A percentile compares a stretch with the other conserved stretches of the same genome.
Evolutionary conservation across 2,888 invertebrate genomes (phyloP).

Genomic region (Aspidapion aeneum): DNA sequence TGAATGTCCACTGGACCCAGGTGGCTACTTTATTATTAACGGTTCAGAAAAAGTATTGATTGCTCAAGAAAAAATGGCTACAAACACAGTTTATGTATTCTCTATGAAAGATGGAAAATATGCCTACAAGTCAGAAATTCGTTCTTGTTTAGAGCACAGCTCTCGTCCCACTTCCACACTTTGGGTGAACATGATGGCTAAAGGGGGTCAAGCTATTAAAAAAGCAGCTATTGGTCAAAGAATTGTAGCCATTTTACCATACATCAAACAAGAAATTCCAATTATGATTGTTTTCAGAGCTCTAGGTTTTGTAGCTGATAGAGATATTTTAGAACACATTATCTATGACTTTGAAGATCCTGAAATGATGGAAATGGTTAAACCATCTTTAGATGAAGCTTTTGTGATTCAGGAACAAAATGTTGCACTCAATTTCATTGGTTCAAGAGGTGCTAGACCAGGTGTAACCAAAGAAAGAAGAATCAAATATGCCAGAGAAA

Average conservation of each 20-base stretch:
- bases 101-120: conserved; percentile 99
- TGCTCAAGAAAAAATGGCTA: conserved; percentile 99
- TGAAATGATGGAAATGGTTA: conserved; percentile 99
- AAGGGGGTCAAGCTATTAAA: conserved; percentile 97
- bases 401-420: conserved; percentile 71
- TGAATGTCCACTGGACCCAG: conserved; percentile 98
- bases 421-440: conserved; percentile 98
- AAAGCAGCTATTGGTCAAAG: conserved; percentile 98
- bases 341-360: conserved; percentile 99
- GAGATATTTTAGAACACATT: conserved; percentile 98
- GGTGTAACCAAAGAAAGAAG: conserved; percentile 99
- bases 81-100: conserved; percentile 99
- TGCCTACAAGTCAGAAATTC: conserved; percentile 97
- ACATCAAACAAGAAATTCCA: conserved; percentile 99
- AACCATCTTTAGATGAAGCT: conserved; percentile 25
- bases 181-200: conserved; percentile 99
- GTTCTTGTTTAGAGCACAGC: conserved; percentile 90
- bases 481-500: conserved; percentile 99
- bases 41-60: conserved; percentile 93
- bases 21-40: conserved; percentile 99
- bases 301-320: conserved; percentile 95
- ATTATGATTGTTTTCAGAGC: conserved; percentile 99
- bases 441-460: conserved; percentile 93
- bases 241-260: conserved; percentile 96
- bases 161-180: conserved; percentile 95